Conservation (phyloP, 2,888 invertebrate genomes). For the Calliphora vomitoria region DNA sequence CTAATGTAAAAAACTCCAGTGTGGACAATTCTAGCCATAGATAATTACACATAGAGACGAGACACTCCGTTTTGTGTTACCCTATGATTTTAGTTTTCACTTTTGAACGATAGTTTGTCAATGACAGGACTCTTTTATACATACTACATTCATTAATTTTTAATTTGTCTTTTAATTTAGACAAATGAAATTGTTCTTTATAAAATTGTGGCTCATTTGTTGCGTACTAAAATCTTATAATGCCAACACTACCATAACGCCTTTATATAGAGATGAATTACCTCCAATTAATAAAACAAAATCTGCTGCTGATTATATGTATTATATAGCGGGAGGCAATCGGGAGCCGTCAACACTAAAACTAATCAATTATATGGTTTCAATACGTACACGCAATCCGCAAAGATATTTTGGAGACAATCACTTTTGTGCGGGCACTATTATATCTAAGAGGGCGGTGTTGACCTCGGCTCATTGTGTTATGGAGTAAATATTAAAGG, state of each 20-base stretch:
- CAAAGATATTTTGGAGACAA: constrained; percentile 76
- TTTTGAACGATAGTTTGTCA: neutral
- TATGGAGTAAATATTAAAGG: constrained; percentile 67
- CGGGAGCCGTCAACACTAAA: neutral
- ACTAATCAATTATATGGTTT: constrained; percentile 74
- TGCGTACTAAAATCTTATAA: neutral
- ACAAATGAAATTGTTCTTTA: constrained; percentile 23
- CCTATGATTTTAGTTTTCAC: too few relatives aligned
- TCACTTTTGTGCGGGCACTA: constrained; percentile 76
- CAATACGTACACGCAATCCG: constrained; percentile 74
- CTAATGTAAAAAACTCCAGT: too few relatives aligned
- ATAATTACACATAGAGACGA: too few relatives aligned
- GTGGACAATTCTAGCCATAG: too few relatives aligned
- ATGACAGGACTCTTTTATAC: neutral
- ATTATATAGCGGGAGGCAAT: constrained; percentile 58
- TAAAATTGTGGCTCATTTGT: constrained; percentile 1
- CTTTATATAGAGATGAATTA: neutral
- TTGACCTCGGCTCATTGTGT: constrained; percentile 77
- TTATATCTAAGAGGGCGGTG: constrained; percentile 72
- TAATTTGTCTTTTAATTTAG: neutral
- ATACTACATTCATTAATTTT: too few relatives aligned
- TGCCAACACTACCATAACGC: neutral
- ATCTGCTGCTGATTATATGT: constrained; percentile 8
- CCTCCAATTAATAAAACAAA: neutral
- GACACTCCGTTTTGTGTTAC: too few relatives aligned